A percentile compares a stretch with the other conserved stretches of the same genome.
Conservation (phyloP, 92 coral and sea anemone genomes). For the Epizoanthus stellaris region DNA sequence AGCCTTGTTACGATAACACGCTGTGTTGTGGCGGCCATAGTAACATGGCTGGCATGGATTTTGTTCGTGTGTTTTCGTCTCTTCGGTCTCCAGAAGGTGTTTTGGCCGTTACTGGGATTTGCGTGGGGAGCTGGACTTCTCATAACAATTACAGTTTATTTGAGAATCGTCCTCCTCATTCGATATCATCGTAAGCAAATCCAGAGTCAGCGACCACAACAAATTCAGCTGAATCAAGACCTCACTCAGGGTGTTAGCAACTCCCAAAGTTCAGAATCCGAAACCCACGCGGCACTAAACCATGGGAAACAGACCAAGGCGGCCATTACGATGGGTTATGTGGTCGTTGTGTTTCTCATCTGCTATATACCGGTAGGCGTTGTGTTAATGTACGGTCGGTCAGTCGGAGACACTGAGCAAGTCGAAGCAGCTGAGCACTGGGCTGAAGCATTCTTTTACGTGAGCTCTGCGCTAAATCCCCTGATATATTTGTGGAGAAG, state of each 20-base stretch:
- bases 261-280: not conserved
- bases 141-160: not conserved
- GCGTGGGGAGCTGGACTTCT: not conserved
- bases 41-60: not conserved
- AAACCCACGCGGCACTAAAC: not conserved
- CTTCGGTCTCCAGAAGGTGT: conserved; percentile 5
- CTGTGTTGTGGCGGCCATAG: not conserved
- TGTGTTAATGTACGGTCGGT: not conserved
- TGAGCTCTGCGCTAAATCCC: conserved; percentile 4
- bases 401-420: not conserved
- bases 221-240: no score
- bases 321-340: not conserved
- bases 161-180: not conserved
- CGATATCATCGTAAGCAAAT: not conserved
- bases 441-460: conserved; percentile 2
- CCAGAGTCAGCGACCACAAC: not conserved
- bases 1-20: not conserved
- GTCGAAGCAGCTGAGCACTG: not conserved
- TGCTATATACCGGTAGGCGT: conserved; percentile 11
- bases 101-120: conserved; percentile 4
- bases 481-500: not conserved
- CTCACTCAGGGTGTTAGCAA: not conserved
- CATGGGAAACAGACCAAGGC: not conserved
- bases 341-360: not conserved
- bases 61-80: not conserved